Conservation (phyloP, 2,113 vertebrate genomes). For the Thalassoma bifasciatum region DNA sequence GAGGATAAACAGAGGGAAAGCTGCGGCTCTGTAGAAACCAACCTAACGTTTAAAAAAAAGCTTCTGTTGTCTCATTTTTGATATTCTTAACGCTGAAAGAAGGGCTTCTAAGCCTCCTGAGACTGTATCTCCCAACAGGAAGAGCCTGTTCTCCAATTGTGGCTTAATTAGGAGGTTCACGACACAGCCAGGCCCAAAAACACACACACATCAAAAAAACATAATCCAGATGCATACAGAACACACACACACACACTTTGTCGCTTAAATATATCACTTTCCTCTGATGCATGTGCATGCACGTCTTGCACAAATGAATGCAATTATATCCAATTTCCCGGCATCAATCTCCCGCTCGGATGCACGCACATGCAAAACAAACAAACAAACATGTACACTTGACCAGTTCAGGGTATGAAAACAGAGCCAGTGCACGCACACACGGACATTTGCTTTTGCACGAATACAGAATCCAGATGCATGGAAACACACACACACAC, state of each 20-base stretch:
- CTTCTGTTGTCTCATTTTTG: background rate
- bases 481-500: constrained; percentile 16
- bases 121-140: constrained; percentile 43
- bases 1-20: constrained; percentile 66
- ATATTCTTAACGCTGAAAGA: background rate
- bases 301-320: constrained; percentile 28
- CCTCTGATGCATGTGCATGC: constrained; percentile 28
- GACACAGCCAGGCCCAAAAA: constrained; percentile 43
- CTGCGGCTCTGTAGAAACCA: background rate
- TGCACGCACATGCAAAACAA: constrained; percentile 31
- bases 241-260: constrained; percentile 17
- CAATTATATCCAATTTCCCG: constrained; percentile 52
- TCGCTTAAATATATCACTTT: constrained; percentile 41
- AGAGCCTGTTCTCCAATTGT: constrained; percentile 49
- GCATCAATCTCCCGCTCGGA: constrained; percentile 27
- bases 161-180: constrained; percentile 70
- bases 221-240: constrained; percentile 40
- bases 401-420: constrained; percentile 37
- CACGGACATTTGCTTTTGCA: constrained; percentile 31
- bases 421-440: constrained; percentile 11
- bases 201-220: constrained; percentile 32
- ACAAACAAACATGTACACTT: constrained; percentile 41
- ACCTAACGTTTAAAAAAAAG: background rate
- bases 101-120: background rate
- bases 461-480: constrained; percentile 49